Conservation (phyloP, 2,113 vertebrate species). For the Hiodon alosoides region DNA sequence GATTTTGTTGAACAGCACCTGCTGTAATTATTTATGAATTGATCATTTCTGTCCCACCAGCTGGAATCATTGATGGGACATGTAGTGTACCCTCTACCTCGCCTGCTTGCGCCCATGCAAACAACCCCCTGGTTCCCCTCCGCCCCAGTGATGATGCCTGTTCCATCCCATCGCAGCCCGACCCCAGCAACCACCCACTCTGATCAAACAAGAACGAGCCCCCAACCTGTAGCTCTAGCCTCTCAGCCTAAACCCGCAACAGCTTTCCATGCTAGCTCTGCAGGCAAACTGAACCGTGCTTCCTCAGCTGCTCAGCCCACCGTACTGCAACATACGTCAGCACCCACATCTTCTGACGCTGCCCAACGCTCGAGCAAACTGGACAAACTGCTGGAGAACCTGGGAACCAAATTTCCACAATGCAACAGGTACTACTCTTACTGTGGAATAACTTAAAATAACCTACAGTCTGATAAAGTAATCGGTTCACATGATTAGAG, state of each 20-base stretch:
- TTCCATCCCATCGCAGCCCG: slow-evolving; percentile 19
- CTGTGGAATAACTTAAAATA: slow-evolving; percentile 39
- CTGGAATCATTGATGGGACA: slow-evolving; percentile 45
- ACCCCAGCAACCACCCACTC: slow-evolving; percentile 49
- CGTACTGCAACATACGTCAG: slow-evolving; percentile 48
- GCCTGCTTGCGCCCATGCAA: neutral
- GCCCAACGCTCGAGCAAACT: slow-evolving; percentile 62
- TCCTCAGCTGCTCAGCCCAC: slow-evolving; percentile 45
- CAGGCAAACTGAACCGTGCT: slow-evolving; percentile 48
- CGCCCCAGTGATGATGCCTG: slow-evolving; percentile 56
- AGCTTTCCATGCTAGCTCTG: slow-evolving; percentile 36
- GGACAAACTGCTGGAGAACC: slow-evolving; percentile 81
- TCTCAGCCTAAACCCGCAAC: slow-evolving; percentile 12
- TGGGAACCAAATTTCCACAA: slow-evolving; percentile 72
- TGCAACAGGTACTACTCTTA: slow-evolving; percentile 67
- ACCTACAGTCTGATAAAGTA: too few species aligned
- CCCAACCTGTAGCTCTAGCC: slow-evolving; percentile 44
- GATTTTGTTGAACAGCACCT: neutral
- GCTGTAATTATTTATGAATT: neutral
- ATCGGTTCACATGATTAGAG: too few species aligned
- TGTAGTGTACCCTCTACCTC: slow-evolving; percentile 26
- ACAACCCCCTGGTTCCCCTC: slow-evolving; percentile 50
- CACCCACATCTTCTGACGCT: slow-evolving; percentile 27
- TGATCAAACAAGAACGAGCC: slow-evolving; percentile 58
- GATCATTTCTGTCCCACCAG: slow-evolving; percentile 28